A percentile compares a stretch with the other conserved stretches of the same genome.
These are phyloP conservation scores for Pollimyrus isidori DNA, from an alignment of 2,113 vertebrate genomes.

Conservation along the genomic window DNA sequence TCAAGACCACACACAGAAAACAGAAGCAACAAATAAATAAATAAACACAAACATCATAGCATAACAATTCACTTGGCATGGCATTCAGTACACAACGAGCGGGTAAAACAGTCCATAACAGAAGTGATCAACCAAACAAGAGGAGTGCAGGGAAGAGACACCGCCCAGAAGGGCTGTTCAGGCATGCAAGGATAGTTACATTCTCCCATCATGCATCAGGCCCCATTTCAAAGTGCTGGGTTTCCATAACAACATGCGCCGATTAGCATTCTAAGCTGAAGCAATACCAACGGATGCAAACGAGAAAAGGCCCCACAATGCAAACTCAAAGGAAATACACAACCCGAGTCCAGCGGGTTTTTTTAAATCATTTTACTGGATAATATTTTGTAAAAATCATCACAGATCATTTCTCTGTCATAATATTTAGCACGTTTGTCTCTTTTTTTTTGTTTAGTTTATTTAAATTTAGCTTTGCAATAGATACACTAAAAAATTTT, in stretches of 20 bases:
- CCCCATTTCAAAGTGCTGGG: conserved; percentile 74
- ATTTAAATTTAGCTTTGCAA: conserved; percentile 39
- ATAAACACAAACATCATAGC: conserved; percentile 46
- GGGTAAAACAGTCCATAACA: conserved; percentile 38
- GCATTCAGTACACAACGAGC: conserved; percentile 43
- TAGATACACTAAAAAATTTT: conserved; percentile 12
- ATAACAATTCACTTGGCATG: conserved; percentile 50
- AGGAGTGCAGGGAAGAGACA: conserved; percentile 49
- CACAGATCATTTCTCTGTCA: conserved; percentile 39
- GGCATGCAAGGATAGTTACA: conserved; percentile 91
- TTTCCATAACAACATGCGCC: conserved; percentile 93
- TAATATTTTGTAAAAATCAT: conserved; percentile 34
- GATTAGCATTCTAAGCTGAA: conserved; percentile 76
- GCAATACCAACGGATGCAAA: conserved; percentile 96
- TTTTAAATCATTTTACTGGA: conserved; percentile 53
- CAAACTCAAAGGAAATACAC: conserved; percentile 73
- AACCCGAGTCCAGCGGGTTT: conserved; percentile 74
- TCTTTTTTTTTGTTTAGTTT: conserved; percentile 41
- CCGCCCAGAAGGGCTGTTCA: conserved; percentile 53
- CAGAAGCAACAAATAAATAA: conserved; percentile 23
- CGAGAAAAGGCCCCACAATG: conserved; percentile 93
- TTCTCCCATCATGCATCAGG: conserved; percentile 97
- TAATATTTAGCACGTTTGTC: conserved; percentile 59
- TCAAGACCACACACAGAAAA: conserved; percentile 47
- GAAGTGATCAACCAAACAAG: conserved; percentile 51